Evolutionary conservation across 2,888 invertebrate species (phyloP).

Genomic region (Oligia strigilis): DNA sequence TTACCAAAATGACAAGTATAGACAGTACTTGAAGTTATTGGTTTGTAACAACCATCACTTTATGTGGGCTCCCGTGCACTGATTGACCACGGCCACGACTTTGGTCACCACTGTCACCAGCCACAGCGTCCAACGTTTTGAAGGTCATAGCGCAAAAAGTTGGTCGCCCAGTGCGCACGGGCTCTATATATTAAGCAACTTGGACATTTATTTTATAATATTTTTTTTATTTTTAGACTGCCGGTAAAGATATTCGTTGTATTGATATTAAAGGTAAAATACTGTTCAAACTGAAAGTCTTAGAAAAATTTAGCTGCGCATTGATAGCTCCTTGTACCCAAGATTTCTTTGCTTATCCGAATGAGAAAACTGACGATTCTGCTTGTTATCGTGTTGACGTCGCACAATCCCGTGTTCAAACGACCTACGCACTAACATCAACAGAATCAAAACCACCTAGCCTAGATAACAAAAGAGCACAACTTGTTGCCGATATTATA

Average conservation of each 20-base stretch:
- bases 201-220: background rate
- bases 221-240: constrained; percentile 73
- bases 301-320: constrained; percentile 86
- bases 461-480: constrained; percentile 81
- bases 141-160: background rate
- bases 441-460: constrained; percentile 69
- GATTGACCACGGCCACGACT: background rate
- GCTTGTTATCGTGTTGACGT: constrained; percentile 81
- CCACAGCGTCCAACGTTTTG: too few species aligned
- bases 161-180: background rate
- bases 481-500: constrained; percentile 87
- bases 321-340: constrained; percentile 84
- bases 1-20: constrained; percentile 85
- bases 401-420: constrained; percentile 70
- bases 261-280: constrained; percentile 87
- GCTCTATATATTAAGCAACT: background rate
- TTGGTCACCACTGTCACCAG: background rate
- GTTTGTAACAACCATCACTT: constrained; percentile 67
- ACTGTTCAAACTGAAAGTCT: constrained; percentile 84
- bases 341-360: constrained; percentile 64
- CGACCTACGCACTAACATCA: constrained; percentile 78
- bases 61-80: background rate
- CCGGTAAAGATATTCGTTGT: constrained; percentile 81
- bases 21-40: constrained; percentile 82
- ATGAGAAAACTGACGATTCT: constrained; percentile 66